Evolutionary conservation across 2,113 vertebrate genomes (phyloP).

Genomic region (Ophiodon elongatus): DNA sequence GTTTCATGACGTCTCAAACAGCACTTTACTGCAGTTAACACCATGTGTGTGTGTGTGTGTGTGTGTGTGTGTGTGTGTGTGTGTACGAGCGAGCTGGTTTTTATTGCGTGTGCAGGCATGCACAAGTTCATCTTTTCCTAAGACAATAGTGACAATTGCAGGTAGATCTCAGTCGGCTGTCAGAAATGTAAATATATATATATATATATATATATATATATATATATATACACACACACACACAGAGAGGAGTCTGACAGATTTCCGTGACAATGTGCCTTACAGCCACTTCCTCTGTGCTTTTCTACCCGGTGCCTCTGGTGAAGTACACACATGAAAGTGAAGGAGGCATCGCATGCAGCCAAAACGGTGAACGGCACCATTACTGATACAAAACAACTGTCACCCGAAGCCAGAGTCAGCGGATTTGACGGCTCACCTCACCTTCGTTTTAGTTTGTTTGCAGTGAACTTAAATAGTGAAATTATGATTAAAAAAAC

Average conservation of each 20-base stretch:
- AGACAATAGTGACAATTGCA: conserved; percentile 63
- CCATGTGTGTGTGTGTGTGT: not conserved
- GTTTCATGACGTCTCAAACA: conserved; percentile 9
- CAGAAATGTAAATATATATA: conserved; percentile 46
- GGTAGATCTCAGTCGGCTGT: conserved; percentile 57
- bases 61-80: not conserved
- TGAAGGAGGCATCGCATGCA: conserved; percentile 52
- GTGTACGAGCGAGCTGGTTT: not conserved
- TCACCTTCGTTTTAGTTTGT: conserved; percentile 37
- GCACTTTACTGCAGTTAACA: conserved; percentile 19
- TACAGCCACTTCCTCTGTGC: conserved; percentile 61
- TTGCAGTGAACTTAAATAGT: conserved; percentile 41
- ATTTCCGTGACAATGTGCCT: conserved; percentile 73
- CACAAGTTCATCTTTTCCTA: conserved; percentile 64
- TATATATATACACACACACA: conserved; percentile 22
- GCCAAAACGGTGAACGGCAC: conserved; percentile 48
- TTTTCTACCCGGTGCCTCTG: conserved; percentile 64
- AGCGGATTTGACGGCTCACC: conserved; percentile 48
- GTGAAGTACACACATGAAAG: conserved; percentile 77
- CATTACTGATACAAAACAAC: conserved; percentile 76
- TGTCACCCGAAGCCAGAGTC: conserved; percentile 66
- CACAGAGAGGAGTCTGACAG: conserved; percentile 67
- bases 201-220: not conserved
- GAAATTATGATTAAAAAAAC: conserved; percentile 12
- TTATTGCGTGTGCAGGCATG: not conserved